Base-by-base conservation (phyloP, 2,113 vertebrate genomes). In the Tychaedon coryphoeus region DNA sequence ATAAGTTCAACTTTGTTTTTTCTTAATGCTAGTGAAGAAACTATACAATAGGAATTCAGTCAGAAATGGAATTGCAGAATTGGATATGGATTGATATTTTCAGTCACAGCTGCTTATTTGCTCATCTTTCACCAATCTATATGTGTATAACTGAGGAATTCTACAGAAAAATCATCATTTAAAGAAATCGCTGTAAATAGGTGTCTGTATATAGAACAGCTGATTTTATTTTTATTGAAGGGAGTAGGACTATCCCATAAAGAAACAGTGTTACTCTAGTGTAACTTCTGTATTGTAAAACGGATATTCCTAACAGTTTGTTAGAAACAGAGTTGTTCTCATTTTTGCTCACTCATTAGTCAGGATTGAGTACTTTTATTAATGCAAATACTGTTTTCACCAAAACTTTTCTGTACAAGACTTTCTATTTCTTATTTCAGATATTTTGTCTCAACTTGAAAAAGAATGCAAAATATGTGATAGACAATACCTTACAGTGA, bases 401-500 rank as follows among this genome's bases (percentile, higher is more conserved):
- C 18, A 65, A n/a, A 47, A 17, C 11, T 81, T 88, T 75, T 22
- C 25, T 31, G 33, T 42, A 56, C 54, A 92, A 92, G 51, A 80
- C 40, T 90, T 93, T 86, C 33, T 78, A 4, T 40, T 86, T 88
- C 38, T 9, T 66, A 72, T 34, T 75, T 83, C 53, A 93, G 81
- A 58, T 56, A 64, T 57, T 80, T 87, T 15, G 4, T 58, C 71
- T 96, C 67, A 14, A 65, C 73, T 94, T 94, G 65, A 83, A 94
- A 84, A 92, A 86, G 70, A 86, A 95, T 95, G 61, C 57, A 87
- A 85, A 51, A 86, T 54, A 75, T 57, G 45, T 60, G 86, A 81
- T 24, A 80, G 50, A 76, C 87, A 95, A 67, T 36, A 86, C 33
- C 82, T 94, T 81, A 90, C 54, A 61, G 90, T 86, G 92, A 95